Percentiles rank a stretch among this genome's conserved stretches.
Conservation (phyloP, 2,797 vertebrate genomes). For the Acipenser oxyrinchus region DNA sequence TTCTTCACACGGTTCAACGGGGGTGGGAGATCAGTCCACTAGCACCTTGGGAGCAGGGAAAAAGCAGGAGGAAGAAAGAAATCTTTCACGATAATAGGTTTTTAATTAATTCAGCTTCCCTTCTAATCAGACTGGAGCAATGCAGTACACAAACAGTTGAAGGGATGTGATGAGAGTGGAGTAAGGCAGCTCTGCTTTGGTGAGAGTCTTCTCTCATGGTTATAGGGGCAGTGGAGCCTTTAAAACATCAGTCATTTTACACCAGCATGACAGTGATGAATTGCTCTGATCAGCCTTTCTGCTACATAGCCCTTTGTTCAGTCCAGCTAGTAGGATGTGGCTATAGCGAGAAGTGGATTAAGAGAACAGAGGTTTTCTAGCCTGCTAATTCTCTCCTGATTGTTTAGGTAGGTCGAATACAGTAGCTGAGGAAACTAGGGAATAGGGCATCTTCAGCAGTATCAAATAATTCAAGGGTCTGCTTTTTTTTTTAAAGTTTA, state of each 20-base stretch:
- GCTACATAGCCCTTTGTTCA: constrained; percentile 31
- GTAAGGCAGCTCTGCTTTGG: constrained; percentile 34
- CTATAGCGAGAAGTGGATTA: constrained; percentile 29
- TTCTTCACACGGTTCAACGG: constrained; percentile 18
- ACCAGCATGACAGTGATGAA: constrained; percentile 64
- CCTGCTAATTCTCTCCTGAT: constrained; percentile 34
- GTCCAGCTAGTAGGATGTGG: constrained; percentile 17
- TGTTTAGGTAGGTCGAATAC: constrained; percentile 6
- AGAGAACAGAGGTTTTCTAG: constrained; percentile 21
- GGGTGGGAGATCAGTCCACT: constrained; percentile 1
- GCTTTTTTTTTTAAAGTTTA: too few relatives aligned
- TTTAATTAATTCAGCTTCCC: constrained; percentile 5
- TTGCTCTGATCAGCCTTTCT: constrained; percentile 39
- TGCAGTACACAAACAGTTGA: constrained; percentile 27
- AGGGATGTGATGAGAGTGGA: constrained; percentile 40
- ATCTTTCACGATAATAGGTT: too few relatives aligned
- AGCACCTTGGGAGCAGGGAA: too few relatives aligned
- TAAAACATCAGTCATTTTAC: constrained; percentile 49
- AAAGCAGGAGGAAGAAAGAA: too few relatives aligned
- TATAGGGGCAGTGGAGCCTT: constrained; percentile 23
- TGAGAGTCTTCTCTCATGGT: constrained; percentile 32
- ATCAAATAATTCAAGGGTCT: too few relatives aligned
- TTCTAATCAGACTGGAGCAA: constrained; percentile 15
- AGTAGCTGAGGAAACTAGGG: too few relatives aligned
- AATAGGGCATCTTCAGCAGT: too few relatives aligned